These are phyloP conservation scores for Dichetophora obliterata DNA, from an alignment of 2,888 invertebrate species.

Conservation along the genomic window DNA sequence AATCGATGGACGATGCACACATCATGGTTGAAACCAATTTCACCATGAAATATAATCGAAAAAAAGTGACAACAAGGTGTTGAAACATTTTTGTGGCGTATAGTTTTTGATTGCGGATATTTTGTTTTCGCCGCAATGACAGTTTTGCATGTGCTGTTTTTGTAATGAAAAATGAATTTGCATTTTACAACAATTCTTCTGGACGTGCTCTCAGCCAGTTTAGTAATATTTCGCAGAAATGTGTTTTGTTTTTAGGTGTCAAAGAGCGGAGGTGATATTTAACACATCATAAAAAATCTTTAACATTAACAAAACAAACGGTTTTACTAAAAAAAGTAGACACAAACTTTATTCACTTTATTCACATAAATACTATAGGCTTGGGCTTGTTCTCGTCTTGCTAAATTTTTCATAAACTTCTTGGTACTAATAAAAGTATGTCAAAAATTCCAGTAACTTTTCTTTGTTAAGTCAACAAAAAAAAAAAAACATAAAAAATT, in stretches of 20 bases:
- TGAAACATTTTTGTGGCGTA: neutral
- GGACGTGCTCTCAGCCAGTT: too few species aligned
- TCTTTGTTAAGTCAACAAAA: neutral
- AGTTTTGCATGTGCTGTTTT: neutral
- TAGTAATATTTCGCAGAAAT: too few species aligned
- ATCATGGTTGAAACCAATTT: conserved; percentile 8
- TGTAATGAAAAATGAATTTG: neutral
- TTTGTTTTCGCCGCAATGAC: neutral
- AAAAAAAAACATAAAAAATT: too few species aligned
- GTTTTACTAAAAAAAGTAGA: too few species aligned
- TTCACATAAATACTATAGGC: neutral
- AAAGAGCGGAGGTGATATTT: too few species aligned
- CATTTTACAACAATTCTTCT: neutral
- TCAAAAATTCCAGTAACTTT: neutral
- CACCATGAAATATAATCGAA: neutral
- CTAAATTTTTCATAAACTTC: neutral
- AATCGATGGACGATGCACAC: neutral
- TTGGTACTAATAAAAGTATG: neutral
- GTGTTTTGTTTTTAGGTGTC: too few species aligned
- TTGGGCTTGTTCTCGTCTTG: neutral
- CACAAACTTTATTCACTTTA: neutral
- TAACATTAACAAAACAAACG: too few species aligned
- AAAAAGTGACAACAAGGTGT: too few species aligned
- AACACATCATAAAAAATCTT: too few species aligned
- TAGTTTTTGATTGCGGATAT: neutral